Conservation (phyloP, 2,797 vertebrate species). For the Cottoperca gobio region DNA sequence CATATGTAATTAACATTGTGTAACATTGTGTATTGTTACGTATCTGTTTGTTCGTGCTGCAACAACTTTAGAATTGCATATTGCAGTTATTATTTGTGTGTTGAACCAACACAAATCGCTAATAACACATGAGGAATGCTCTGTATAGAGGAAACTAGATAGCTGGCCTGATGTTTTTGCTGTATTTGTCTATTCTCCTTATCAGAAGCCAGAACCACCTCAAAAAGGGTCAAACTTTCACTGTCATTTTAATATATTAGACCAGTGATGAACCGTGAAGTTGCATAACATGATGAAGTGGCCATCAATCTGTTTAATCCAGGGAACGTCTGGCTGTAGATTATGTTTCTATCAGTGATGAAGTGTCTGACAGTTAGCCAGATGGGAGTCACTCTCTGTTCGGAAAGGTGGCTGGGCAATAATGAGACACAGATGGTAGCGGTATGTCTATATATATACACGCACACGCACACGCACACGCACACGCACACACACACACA, state of each 20-base stretch:
- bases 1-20: neutral
- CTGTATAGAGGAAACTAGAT: neutral
- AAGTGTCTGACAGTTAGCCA: conserved; percentile 49
- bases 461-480: conserved; percentile 6
- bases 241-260: neutral
- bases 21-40: neutral
- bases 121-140: neutral
- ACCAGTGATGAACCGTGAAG: conserved; percentile 5
- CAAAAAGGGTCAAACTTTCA: rapidly evolving
- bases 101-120: neutral
- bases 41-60: neutral
- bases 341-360: conserved; percentile 46
- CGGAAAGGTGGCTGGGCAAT: conserved; percentile 55
- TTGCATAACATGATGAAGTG: conserved; percentile 35
- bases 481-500: conserved; percentile 24
- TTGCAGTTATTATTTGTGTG: neutral
- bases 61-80: too few species aligned
- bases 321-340: conserved; percentile 16
- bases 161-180: neutral
- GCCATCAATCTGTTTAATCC: conserved; percentile 4
- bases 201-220: neutral
- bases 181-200: neutral
- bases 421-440: conserved; percentile 72
- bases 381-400: conserved; percentile 52
- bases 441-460: conserved; percentile 20